Conservation (phyloP, 2,113 vertebrate genomes). For the Tringa solitaria region DNA sequence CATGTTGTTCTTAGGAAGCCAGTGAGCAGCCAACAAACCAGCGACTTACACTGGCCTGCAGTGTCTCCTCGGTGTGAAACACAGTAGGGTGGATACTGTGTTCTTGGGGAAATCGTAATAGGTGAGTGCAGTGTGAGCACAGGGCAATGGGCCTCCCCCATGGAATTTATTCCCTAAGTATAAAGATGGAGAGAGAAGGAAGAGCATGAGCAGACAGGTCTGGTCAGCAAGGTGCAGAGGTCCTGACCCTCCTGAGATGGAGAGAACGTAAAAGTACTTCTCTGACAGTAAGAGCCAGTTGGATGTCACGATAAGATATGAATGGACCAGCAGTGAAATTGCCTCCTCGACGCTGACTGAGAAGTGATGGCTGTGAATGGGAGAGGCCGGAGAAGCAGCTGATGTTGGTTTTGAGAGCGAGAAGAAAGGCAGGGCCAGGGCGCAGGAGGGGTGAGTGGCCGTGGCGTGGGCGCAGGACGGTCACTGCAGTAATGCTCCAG, state of each 20-base stretch:
- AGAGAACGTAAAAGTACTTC: background rate
- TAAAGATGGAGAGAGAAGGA: background rate
- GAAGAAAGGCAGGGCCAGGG: background rate
- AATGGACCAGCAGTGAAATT: background rate
- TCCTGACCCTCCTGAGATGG: background rate
- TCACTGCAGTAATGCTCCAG: accelerated
- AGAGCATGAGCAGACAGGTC: background rate
- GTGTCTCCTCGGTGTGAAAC: background rate
- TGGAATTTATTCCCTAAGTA: background rate
- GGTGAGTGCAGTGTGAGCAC: background rate
- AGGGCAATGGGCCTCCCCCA: background rate
- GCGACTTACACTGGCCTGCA: background rate
- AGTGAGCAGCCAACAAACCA: background rate
- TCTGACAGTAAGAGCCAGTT: background rate
- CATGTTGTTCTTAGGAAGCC: background rate
- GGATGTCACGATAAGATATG: accelerated
- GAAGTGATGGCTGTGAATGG: background rate
- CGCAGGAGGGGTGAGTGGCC: background rate
- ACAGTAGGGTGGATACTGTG: accelerated
- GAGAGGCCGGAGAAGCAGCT: background rate
- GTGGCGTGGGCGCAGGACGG: accelerated
- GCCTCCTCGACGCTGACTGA: background rate
- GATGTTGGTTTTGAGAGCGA: background rate
- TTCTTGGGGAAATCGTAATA: background rate
- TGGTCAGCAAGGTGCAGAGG: background rate